Percentiles rank a stretch among this genome's conserved stretches.
These are phyloP conservation scores for Babyrousa celebensis DNA, from an alignment of 2,797 vertebrate species.

Conservation along the genomic window DNA sequence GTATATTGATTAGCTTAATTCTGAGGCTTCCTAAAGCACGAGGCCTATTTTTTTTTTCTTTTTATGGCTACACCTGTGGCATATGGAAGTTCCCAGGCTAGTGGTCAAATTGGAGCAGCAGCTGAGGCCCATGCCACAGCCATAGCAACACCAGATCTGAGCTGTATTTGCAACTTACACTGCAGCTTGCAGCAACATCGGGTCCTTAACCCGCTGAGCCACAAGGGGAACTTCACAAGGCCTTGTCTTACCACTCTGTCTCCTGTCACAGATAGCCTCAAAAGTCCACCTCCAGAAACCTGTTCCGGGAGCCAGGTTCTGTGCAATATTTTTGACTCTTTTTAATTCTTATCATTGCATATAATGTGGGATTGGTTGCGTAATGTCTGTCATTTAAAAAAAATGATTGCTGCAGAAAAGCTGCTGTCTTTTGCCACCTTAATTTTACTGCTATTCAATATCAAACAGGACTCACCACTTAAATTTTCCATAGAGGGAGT, in stretches of 20 bases:
- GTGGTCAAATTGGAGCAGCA: too few species aligned
- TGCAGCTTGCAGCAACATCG: too few species aligned
- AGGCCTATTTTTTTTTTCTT: background rate
- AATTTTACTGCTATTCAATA: background rate
- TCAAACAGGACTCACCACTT: background rate
- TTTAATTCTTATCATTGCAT: background rate
- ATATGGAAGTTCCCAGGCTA: too few species aligned
- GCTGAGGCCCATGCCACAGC: too few species aligned
- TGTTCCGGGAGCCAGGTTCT: too few species aligned
- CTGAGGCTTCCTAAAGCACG: background rate
- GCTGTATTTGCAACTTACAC: too few species aligned
- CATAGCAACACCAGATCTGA: too few species aligned
- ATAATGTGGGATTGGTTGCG: background rate
- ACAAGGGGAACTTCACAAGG: background rate
- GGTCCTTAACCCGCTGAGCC: too few species aligned
- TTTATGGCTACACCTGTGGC: too few species aligned
- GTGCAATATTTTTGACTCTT: background rate
- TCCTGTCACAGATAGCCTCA: background rate
- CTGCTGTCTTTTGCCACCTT: background rate
- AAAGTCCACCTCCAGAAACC: background rate
- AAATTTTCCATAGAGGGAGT: background rate
- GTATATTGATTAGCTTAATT: background rate
- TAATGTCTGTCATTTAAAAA: background rate
- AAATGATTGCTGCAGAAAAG: background rate
- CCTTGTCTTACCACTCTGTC: background rate